Base-by-base conservation (phyloP, 2,113 vertebrate species). In the Carlito syrichta region DNA sequence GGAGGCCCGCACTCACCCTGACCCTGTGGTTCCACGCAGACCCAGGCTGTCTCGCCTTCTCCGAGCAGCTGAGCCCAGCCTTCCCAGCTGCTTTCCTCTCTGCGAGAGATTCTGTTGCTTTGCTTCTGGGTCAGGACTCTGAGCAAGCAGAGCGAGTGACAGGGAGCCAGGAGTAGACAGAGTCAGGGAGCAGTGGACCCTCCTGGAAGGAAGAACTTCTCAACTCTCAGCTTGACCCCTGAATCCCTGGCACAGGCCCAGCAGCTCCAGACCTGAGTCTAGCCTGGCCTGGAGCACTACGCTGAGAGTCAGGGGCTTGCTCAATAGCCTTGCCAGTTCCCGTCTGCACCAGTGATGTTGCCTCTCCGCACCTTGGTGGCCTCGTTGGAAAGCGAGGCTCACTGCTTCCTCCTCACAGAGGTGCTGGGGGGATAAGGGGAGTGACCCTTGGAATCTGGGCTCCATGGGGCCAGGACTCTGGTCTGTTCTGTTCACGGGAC, bases 51-150 rank as follows among this genome's bases (percentile, higher is more conserved):
- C 73, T 76, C 30, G 9, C 54, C 66, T 45, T 30, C 8, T 63
- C 48, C n/a, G n/a, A 78, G 56, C 11, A 32, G 68, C 52, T 25
- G 40, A 50, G 48, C n/a, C 78, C 45, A 43, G 87, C 12, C 56
- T n/a, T 25, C 56, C 56, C 38, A 4, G 5, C 38, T 50, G 9
- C 19, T 38, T 76, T 52, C 35, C 27, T 73, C 45, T 13, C 54
- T 35, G 20, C 10, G 3, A n/a, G 35, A 76, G 16, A 88, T 8
- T 38, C 69, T 40, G 22, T 35, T 71, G 63, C 32, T 88, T 63
- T 89, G 45, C 86, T 93, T 73, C 43, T 63, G 30, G 74, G 63
- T 73, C 83, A 45, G 68, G 69, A 86, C 76, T 81, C 14, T 13
- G 48, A 68, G 89, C 22, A 16, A 22, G n/a, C 0, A 0, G 68